Conservation (phyloP, 1,140 invertebrate species). For the Palaemon carinicauda region DNA sequence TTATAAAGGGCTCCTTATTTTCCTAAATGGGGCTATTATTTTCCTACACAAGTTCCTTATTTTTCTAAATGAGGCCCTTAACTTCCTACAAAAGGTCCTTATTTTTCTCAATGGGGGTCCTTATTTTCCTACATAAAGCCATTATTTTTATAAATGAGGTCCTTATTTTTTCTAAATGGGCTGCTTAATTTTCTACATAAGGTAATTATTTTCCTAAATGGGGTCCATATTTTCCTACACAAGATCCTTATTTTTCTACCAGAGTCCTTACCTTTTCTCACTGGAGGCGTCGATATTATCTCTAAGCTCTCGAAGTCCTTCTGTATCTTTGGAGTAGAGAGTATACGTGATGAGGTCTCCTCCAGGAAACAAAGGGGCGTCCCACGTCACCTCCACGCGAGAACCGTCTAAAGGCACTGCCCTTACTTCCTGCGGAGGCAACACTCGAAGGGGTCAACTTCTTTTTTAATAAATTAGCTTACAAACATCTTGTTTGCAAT, state of each 20-base stretch:
- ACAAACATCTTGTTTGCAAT: too few relatives aligned
- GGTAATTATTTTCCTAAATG: too few relatives aligned
- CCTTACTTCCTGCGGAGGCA: slow-evolving; percentile 71
- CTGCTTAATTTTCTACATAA: too few relatives aligned
- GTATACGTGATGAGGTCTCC: slow-evolving; percentile 87
- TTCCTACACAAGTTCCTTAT: too few relatives aligned
- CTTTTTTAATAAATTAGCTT: too few relatives aligned
- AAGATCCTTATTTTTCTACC: too few relatives aligned
- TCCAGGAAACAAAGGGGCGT: slow-evolving; percentile 84
- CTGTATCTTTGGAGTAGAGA: slow-evolving; percentile 73
- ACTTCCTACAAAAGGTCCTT: too few relatives aligned
- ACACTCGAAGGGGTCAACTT: neutral
- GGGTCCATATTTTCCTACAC: too few relatives aligned
- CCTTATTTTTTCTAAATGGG: neutral
- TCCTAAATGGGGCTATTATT: neutral
- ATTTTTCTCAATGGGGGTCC: too few relatives aligned
- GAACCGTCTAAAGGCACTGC: slow-evolving; percentile 82
- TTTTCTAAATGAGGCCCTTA: neutral
- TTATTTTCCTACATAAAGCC: neutral
- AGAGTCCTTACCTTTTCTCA: slow-evolving; percentile 30
- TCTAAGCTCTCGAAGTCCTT: slow-evolving; percentile 74
- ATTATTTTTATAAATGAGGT: too few relatives aligned
- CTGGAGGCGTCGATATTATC: slow-evolving; percentile 45
- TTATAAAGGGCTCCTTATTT: too few relatives aligned
- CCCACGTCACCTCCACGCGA: slow-evolving; percentile 86